phyloP scores from a whole-genome alignment of 2,888 invertebrate species.

The Cybosia mesomella region DNA sequence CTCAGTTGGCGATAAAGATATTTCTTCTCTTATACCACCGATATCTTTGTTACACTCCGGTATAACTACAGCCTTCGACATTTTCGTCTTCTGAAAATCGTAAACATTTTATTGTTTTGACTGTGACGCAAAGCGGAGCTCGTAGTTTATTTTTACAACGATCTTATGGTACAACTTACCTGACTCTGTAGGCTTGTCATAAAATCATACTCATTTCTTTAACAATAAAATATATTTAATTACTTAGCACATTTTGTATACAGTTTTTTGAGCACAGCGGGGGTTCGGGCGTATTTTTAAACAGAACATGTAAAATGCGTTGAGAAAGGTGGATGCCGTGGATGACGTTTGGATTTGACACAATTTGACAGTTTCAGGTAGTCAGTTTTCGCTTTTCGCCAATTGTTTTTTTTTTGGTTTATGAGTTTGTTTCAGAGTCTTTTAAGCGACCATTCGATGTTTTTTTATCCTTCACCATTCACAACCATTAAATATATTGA shows the following conservation, averaged over 20 bases:
- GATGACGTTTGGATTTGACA: conserved; percentile 57
- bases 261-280: conserved; percentile 54
- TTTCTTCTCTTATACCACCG: conserved; percentile 74
- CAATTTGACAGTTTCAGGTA: conserved; percentile 6
- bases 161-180: conserved; percentile 55
- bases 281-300: conserved; percentile 62
- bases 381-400: neutral
- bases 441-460: neutral
- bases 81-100: conserved; percentile 71
- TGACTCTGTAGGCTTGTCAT: conserved; percentile 67
- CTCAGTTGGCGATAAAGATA: conserved; percentile 74
- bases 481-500: too few relatives aligned
- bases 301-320: conserved; percentile 69
- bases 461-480: too few relatives aligned
- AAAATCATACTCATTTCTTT: conserved; percentile 68
- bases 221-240: conserved; percentile 38
- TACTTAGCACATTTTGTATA: conserved; percentile 61
- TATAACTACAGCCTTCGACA: conserved; percentile 81
- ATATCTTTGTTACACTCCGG: conserved; percentile 78
- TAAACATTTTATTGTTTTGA: conserved; percentile 82
- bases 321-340: conserved; percentile 53
- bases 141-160: conserved; percentile 75
- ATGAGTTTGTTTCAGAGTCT: neutral
- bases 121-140: conserved; percentile 77
- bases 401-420: neutral